Evolutionary conservation across 2,888 invertebrate genomes (phyloP), one percentile per base, ranked within the genome.

Genomic region (Trichogramma evanescens): DNA sequence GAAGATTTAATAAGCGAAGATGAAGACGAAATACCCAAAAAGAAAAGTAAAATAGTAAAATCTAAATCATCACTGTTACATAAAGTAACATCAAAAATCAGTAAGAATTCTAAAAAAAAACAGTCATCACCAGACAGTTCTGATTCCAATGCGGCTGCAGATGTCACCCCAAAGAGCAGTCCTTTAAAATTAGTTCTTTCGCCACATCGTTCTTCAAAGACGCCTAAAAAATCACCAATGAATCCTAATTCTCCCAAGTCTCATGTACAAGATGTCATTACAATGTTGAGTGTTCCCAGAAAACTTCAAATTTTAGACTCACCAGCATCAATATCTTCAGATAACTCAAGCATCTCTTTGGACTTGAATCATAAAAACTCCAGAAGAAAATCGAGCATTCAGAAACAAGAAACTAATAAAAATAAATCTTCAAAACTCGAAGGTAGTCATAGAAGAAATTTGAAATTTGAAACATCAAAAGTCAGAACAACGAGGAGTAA

Each of bases 211-310:
- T 68, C 70, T 0, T 66, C 63, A 1, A 74, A 73, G 53, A 74
- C 71, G 0, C 71, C 71, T 0, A 68, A 67, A 62, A 73, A 69
- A 52, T 74, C 72, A 2, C 72, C 73, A 5, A 56, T 66, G 13
- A 68, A 68, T 62, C 61, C 71, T 4, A 67, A 68, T 6, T 72
- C 73, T n/a, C 70, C 72, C 6, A 72, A 72, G 42, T 69, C 68
- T 4, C 70, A 68, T 61, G 63, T 68, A 0, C 46, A 61, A 6
- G 56, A 67, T 5, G 64, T 70, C 13, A 38, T 64, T 3, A 63
- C 63, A 10, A 42, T 67, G 26, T 62, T 69, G 0, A 74, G 69
- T 59, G 70, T 68, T 0, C 70, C 71, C 38, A 64, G 70, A 53
- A 74, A 71, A 42, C 63, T 74, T 9, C 63, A 67, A 0, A 60